Conservation (phyloP, 2,888 invertebrate species). For the Tipula helvola region DNA sequence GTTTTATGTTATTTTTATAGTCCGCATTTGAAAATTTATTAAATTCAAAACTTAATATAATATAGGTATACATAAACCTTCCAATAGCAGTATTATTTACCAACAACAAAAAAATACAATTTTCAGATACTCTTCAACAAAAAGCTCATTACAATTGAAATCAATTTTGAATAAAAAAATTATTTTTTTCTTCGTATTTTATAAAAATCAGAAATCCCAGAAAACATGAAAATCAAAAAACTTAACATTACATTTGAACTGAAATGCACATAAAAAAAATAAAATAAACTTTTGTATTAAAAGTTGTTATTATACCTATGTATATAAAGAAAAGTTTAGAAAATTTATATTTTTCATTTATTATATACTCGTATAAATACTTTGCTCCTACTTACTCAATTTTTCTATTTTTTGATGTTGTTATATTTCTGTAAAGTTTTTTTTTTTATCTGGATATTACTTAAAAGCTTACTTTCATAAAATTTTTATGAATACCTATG, state of each 20-base stretch:
- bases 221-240: background rate
- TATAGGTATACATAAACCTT: too few species aligned
- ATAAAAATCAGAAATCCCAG: background rate
- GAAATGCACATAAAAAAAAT: background rate
- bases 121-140: background rate
- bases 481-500: background rate
- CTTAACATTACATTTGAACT: background rate
- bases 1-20: too few species aligned
- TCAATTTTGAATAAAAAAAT: background rate
- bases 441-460: background rate
- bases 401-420: background rate
- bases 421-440: background rate
- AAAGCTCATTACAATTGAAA: background rate
- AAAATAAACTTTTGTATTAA: background rate
- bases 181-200: background rate
- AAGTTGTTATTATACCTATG: background rate
- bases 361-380: background rate
- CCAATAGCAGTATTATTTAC: too few species aligned
- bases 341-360: background rate
- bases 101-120: too few species aligned
- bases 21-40: too few species aligned
- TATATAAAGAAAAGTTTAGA: background rate
- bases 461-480: constrained; percentile 4
- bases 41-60: too few species aligned
- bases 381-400: background rate